phyloP scores from a whole-genome alignment of 1,140 invertebrate species.

The Drosophila nikananu region DNA sequence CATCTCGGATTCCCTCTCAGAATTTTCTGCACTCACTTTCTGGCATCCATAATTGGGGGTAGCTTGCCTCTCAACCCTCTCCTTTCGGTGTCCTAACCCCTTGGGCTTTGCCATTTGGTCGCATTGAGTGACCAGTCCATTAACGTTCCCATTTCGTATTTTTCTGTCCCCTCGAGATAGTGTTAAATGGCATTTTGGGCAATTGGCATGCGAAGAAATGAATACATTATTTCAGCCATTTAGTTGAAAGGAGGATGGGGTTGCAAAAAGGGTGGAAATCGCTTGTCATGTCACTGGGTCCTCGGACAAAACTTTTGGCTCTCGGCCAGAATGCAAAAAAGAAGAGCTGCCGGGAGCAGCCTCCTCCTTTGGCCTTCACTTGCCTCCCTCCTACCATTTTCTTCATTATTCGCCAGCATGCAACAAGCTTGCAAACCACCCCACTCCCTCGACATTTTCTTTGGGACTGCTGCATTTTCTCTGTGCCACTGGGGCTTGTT shows the following conservation, averaged over 20 bases:
- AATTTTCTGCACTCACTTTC: slow-evolving; percentile 16
- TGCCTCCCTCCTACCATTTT: background rate
- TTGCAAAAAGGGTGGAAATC: slow-evolving; percentile 18
- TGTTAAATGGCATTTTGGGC: slow-evolving; percentile 48
- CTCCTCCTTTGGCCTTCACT: background rate
- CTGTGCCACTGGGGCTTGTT: slow-evolving; percentile 52
- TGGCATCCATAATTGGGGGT: slow-evolving; percentile 34
- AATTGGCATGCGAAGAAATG: slow-evolving; percentile 48
- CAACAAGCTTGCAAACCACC: slow-evolving; percentile 1
- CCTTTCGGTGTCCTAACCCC: background rate
- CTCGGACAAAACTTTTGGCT: slow-evolving; percentile 63
- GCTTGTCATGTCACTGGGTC: slow-evolving; percentile 53
- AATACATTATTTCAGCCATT: slow-evolving; percentile 54
- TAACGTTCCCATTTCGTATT: slow-evolving; percentile 44
- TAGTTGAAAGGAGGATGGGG: slow-evolving; percentile 12
- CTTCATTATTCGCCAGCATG: slow-evolving; percentile 12
- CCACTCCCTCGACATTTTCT: background rate
- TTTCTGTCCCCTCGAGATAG: slow-evolving; percentile 36
- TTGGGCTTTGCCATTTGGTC: slow-evolving; percentile 12
- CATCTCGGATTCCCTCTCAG: slow-evolving; percentile 14
- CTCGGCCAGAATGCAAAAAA: slow-evolving; percentile 58
- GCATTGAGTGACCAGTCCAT: slow-evolving; percentile 54
- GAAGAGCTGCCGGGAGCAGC: slow-evolving; percentile 26
- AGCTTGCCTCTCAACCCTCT: background rate
- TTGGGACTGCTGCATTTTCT: slow-evolving; percentile 44